Base-by-base conservation (phyloP, 2,797 vertebrate genomes). In the Syndactyla subalaris region DNA sequence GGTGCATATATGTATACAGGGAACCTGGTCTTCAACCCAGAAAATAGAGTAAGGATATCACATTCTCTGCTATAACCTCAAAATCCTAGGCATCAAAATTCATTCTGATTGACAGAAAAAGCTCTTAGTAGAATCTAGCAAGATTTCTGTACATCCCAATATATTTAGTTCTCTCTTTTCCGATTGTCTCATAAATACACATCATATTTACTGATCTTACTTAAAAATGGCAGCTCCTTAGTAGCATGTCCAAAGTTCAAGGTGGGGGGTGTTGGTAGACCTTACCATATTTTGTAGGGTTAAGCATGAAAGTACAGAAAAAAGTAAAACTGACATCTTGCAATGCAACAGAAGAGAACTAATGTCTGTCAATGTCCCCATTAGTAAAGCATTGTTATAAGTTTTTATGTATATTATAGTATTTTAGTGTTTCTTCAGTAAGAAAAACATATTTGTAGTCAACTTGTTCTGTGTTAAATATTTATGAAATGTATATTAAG, bases 1-100 rank as follows among this genome's bases (percentile, higher is more conserved):
- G 43, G 6, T 12, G 2, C 11, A 22, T 29, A 3, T 21, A 6
- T 5, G 9, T 13, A 10, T 14, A 32, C 1, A 23, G 10, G 9
- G 21, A 74, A 73, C 5, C 16, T 71, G 26, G 3, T 41, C 68
- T 72, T 72, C 30, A 41, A 39, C 6, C 10, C 59, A n/a, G 59
- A 38, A 92, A 73, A 76, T 16, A 4, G n/a, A 58, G 11, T 49
- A 67, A 72, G 23, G 24, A 93, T 46, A 46, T 51, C 10, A 17
- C 41, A 38, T 43, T 65, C 39, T 59, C n/a, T 65, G 14, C 9
- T 57, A 32, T 61, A 73, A 52, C 9, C 34, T 75, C 45, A 71
- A 24, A 34, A 18, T 58, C 72, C 2, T 9, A 43, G 32, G 24
- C 18, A 61, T 22, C 17, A 38, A 61, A 73, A 65, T 68, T 85